phyloP scores from a whole-genome alignment of 2,888 invertebrate genomes.

The Criorhina ranunculi region DNA sequence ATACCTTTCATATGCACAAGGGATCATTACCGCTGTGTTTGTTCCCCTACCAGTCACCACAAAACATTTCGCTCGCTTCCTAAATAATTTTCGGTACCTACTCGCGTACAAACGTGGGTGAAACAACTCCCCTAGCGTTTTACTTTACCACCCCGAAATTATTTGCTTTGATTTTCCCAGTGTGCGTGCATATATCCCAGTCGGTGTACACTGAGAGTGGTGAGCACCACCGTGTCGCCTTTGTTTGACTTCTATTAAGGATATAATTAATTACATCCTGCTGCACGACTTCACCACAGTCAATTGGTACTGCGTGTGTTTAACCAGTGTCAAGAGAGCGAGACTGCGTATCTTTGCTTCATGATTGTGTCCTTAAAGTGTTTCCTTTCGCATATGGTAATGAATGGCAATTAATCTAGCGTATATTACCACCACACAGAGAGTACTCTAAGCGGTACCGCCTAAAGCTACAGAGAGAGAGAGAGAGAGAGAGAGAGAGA shows the following conservation, averaged over 20 bases:
- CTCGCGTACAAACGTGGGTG: conserved; percentile 5
- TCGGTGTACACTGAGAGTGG: conserved; percentile 6
- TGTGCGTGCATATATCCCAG: neutral
- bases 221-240: conserved; percentile 10
- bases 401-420: conserved; percentile 38
- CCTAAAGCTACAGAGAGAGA: no score
- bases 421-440: conserved; percentile 12
- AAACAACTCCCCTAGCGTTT: neutral
- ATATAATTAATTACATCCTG: conserved; percentile 66
- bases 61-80: conserved; percentile 21
- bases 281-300: conserved; percentile 50
- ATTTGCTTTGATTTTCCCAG: conserved; percentile 29
- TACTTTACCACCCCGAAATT: neutral
- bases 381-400: conserved; percentile 33
- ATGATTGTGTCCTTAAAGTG: conserved; percentile 17
- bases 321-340: conserved; percentile 35
- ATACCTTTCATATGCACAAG: conserved; percentile 14
- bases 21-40: neutral
- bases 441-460: neutral
- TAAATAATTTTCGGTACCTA: conserved; percentile 47
- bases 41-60: neutral
- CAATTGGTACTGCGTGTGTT: conserved; percentile 39
- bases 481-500: no score
- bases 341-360: neutral
- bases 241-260: conserved; percentile 45